Evolutionary conservation across 2,797 vertebrate species (phyloP).

Genomic region (Alectoris magna): DNA sequence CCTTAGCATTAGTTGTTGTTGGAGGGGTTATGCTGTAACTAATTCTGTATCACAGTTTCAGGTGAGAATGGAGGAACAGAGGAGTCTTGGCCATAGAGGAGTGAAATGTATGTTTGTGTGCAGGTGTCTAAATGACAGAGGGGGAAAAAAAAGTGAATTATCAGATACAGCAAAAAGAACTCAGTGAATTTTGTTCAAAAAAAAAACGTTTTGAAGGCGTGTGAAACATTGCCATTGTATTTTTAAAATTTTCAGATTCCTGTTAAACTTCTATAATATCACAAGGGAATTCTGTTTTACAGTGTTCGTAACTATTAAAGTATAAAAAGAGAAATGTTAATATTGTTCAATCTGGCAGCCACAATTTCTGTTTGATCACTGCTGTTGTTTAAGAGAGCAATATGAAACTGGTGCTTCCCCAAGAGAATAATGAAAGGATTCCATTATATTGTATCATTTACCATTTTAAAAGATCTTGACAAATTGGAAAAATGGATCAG

Average conservation of each 20-base stretch:
- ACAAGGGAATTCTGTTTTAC: background rate
- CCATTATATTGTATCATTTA: background rate
- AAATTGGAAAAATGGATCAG: background rate
- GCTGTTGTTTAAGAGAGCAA: background rate
- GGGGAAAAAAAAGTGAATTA: background rate
- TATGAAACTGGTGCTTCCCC: background rate
- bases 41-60: background rate
- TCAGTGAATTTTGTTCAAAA: background rate
- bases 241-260: background rate
- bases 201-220: background rate
- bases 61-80: background rate
- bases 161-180: background rate
- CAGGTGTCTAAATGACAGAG: background rate
- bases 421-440: background rate
- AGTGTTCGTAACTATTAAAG: slow-evolving; percentile 1
- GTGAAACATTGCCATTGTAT: background rate
- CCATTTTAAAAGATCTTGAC: background rate
- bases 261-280: background rate
- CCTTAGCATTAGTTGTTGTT: background rate
- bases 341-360: background rate
- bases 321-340: background rate
- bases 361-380: slow-evolving; percentile 1
- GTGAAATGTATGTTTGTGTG: background rate
- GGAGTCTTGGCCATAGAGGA: background rate
- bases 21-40: background rate